Percentiles rank a stretch among this genome's conserved stretches.
Conservation (phyloP, 2,113 vertebrate species). For the Microcebus jonahi region DNA sequence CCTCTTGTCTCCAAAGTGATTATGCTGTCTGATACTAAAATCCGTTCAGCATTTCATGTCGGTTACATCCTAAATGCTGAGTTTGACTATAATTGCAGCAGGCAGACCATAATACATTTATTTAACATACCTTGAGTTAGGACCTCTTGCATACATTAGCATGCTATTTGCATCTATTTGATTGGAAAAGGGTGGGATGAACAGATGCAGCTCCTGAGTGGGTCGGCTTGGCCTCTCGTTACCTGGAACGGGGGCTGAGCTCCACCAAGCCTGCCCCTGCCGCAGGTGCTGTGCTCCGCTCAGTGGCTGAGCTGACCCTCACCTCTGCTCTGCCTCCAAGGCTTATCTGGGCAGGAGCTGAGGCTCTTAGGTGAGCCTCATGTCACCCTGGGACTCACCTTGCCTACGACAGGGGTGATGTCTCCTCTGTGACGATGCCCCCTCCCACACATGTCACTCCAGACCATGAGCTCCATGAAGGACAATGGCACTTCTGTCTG, state of each 20-base stretch:
- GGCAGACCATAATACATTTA: slow-evolving; percentile 65
- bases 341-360: neutral
- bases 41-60: slow-evolving; percentile 49
- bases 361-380: neutral
- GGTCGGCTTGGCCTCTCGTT: neutral
- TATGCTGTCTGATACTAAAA: neutral
- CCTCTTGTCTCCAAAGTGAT: slow-evolving; percentile 14
- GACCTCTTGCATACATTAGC: slow-evolving; percentile 70
- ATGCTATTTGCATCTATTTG: slow-evolving; percentile 67
- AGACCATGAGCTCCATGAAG: neutral
- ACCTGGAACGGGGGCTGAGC: neutral
- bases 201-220: neutral
- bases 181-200: neutral
- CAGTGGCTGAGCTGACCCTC: neutral
- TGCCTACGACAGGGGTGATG: neutral
- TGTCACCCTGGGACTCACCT: neutral
- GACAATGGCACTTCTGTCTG: neutral
- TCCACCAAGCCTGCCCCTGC: neutral
- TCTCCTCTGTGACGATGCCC: neutral
- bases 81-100: slow-evolving; percentile 60
- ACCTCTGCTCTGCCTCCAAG: neutral
- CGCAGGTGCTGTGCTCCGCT: neutral
- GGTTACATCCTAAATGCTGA: slow-evolving; percentile 58
- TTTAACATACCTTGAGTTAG: slow-evolving; percentile 60
- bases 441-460: neutral